phyloP scores from a whole-genome alignment of 2,797 vertebrate genomes.

The Catamblyrhynchus diadema region DNA sequence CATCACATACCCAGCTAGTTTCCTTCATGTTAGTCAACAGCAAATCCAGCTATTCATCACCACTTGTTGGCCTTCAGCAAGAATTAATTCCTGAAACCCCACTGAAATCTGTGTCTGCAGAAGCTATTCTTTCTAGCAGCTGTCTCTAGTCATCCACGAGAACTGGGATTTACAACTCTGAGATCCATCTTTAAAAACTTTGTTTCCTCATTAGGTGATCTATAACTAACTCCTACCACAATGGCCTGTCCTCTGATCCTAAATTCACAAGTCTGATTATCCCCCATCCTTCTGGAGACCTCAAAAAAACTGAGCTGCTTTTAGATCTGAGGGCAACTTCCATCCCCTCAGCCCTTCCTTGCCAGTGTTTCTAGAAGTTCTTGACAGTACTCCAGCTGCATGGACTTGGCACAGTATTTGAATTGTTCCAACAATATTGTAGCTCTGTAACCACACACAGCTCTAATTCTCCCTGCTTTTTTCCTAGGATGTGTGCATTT shows the following conservation, averaged over 20 bases:
- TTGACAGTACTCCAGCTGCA: not conserved
- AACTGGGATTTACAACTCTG: not conserved
- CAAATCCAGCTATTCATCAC: not conserved
- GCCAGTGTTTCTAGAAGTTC: not conserved
- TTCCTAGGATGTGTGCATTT: not conserved
- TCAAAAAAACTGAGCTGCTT: not conserved
- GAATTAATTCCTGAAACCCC: not conserved
- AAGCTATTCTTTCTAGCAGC: not conserved
- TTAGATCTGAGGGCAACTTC: not conserved
- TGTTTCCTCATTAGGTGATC: not conserved
- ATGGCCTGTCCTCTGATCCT: not conserved
- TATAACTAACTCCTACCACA: not conserved
- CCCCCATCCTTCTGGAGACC: fast-evolving
- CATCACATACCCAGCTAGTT: not conserved
- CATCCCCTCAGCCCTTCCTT: not conserved
- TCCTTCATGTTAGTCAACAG: not conserved
- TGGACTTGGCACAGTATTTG: not conserved
- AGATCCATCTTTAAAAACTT: not conserved
- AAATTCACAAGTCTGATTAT: not conserved
- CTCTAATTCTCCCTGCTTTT: not conserved
- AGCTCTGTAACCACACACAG: not conserved
- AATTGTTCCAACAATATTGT: not conserved
- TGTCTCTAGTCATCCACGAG: not conserved
- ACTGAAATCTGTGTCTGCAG: not conserved
- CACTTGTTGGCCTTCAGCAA: not conserved